Evolutionary conservation across 1,140 invertebrate species (phyloP).

Genomic region (Heliconius himera): DNA sequence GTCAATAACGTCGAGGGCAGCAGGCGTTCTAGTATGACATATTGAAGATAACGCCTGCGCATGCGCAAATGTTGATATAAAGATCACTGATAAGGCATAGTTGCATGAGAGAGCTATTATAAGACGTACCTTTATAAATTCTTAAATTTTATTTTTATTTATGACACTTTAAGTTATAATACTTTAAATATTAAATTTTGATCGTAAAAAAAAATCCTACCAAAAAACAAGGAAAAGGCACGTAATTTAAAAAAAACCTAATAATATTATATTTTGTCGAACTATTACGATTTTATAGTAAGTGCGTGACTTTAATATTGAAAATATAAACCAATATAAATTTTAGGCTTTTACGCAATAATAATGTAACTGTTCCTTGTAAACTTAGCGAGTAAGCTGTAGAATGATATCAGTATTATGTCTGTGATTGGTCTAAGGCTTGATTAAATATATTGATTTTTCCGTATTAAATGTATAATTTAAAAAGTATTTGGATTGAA

Average conservation of each 20-base stretch:
- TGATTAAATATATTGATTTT: too few species aligned
- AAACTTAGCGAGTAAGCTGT: constrained; percentile 25
- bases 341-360: constrained; percentile 20
- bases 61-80: constrained; percentile 18
- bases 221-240: too few species aligned
- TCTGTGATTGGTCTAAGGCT: background rate
- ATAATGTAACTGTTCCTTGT: constrained; percentile 20
- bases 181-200: too few species aligned
- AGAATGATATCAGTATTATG: constrained; percentile 13
- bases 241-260: too few species aligned
- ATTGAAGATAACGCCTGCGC: constrained; percentile 21
- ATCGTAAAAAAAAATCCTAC: too few species aligned
- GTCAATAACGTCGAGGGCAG: constrained; percentile 7
- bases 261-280: too few species aligned
- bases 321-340: background rate
- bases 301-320: background rate
- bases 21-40: background rate
- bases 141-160: background rate
- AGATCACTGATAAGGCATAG: constrained; percentile 14
- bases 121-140: background rate
- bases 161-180: too few species aligned
- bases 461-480: too few species aligned
- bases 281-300: background rate
- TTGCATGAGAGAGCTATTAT: background rate
- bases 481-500: too few species aligned